phyloP scores from a whole-genome alignment of 2,797 vertebrate species.

The Mormyrus hasselquistii region DNA sequence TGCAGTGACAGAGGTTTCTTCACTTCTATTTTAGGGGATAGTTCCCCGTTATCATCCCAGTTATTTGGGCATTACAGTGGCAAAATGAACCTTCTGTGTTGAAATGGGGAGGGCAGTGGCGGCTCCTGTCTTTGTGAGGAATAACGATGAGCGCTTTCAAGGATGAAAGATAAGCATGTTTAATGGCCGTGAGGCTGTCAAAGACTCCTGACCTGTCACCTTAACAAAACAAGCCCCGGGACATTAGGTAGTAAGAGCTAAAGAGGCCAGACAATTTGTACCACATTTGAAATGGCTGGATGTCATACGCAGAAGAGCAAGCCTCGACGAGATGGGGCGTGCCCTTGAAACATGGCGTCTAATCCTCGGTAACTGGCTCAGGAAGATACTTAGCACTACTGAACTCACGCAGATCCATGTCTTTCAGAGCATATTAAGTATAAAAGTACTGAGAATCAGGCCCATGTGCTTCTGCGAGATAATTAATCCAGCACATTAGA shows the following conservation, averaged over 20 bases:
- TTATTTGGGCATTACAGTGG: slow-evolving; percentile 35
- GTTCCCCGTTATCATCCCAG: slow-evolving; percentile 27
- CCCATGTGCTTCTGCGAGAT: slow-evolving; percentile 6
- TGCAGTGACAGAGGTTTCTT: slow-evolving; percentile 19
- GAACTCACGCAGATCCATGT: slow-evolving; percentile 5
- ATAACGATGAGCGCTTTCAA: slow-evolving; percentile 20
- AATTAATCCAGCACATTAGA: slow-evolving; percentile 29
- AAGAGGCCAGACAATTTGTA: slow-evolving; percentile 9
- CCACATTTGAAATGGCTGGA: neutral
- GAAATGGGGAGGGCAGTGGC: neutral
- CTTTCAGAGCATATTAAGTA: slow-evolving; percentile 21
- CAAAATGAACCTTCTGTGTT: slow-evolving; percentile 29
- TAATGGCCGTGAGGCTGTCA: slow-evolving; percentile 31
- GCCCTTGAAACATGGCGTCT: neutral
- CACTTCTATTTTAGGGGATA: slow-evolving; percentile 30
- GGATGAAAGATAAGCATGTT: slow-evolving; percentile 29
- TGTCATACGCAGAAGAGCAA: neutral
- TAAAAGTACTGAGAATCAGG: slow-evolving; percentile 20
- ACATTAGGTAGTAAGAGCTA: slow-evolving; percentile 19
- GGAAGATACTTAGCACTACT: neutral
- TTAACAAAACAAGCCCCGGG: slow-evolving; percentile 24
- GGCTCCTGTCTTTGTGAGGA: slow-evolving; percentile 34
- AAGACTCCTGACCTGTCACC: slow-evolving; percentile 18
- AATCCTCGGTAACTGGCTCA: neutral
- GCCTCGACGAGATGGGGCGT: neutral